Percentiles rank a stretch among this genome's conserved stretches.
These are phyloP conservation scores for Lacanobia wlatinum DNA, from an alignment of 2,888 invertebrate species.

Conservation along the genomic window DNA sequence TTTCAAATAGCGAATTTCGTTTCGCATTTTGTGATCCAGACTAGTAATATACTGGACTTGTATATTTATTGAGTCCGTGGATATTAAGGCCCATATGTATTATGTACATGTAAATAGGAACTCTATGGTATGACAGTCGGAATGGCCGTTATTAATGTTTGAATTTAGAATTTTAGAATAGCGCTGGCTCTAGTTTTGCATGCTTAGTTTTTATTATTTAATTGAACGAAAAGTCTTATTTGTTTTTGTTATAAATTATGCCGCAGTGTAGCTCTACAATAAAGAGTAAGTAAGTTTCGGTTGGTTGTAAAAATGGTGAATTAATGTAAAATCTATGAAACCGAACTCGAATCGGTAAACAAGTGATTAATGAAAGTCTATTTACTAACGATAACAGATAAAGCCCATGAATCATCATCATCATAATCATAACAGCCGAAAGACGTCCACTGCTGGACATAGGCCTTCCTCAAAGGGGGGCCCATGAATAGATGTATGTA, in stretches of 20 bases:
- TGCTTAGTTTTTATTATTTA: neutral
- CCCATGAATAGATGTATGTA: too few relatives aligned
- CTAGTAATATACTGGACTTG: conserved; percentile 39
- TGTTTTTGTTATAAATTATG: neutral
- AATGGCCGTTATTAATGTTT: conserved; percentile 23
- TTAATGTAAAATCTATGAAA: too few relatives aligned
- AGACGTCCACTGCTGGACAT: too few relatives aligned
- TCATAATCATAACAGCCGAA: too few relatives aligned
- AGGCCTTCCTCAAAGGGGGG: too few relatives aligned
- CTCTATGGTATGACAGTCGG: conserved; percentile 3
- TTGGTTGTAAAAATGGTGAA: too few relatives aligned
- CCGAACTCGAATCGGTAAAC: too few relatives aligned
- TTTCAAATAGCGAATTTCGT: conserved; percentile 60
- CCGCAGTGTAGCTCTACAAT: too few relatives aligned
- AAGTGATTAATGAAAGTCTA: too few relatives aligned
- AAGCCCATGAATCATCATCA: too few relatives aligned
- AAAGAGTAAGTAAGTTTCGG: neutral
- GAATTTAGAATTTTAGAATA: conserved; percentile 11
- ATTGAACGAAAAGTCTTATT: neutral
- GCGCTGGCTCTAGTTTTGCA: neutral
- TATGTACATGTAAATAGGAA: conserved; percentile 31
- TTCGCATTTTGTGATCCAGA: conserved; percentile 57
- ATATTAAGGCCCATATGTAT: conserved; percentile 27
- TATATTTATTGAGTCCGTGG: conserved; percentile 37
- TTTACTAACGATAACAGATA: too few relatives aligned